These are phyloP conservation scores for Cephalopterus ornatus DNA, from an alignment of 2,113 vertebrate species.

Conservation along the genomic window DNA sequence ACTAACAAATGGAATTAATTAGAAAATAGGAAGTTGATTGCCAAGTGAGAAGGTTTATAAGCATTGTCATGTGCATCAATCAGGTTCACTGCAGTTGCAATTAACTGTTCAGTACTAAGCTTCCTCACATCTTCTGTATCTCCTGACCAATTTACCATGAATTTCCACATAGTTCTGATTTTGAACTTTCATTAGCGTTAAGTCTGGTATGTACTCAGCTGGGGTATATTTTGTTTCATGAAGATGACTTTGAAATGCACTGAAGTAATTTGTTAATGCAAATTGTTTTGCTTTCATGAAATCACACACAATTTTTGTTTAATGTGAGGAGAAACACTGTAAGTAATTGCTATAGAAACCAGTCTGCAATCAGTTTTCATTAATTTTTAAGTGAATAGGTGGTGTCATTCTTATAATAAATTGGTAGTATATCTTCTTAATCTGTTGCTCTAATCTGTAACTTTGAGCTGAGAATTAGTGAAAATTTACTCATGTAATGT, in stretches of 20 bases:
- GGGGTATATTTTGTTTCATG: conserved; percentile 52
- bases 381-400: conserved; percentile 43
- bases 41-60: conserved; percentile 41
- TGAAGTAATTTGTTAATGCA: conserved; percentile 53
- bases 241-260: conserved; percentile 47
- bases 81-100: conserved; percentile 47
- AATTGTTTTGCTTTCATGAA: conserved; percentile 55
- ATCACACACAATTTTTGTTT: conserved; percentile 42
- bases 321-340: conserved; percentile 8
- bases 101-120: conserved; percentile 52
- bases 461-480: background rate
- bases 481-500: background rate
- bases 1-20: conserved; percentile 52
- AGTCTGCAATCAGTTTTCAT: conserved; percentile 12
- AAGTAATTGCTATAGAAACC: conserved; percentile 12
- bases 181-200: conserved; percentile 20
- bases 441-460: background rate
- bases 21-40: conserved; percentile 61
- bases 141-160: conserved; percentile 34
- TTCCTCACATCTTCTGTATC: conserved; percentile 37
- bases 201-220: conserved; percentile 22
- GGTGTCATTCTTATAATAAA: conserved; percentile 23
- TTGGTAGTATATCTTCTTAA: background rate
- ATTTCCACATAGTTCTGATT: background rate
- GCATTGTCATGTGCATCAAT: conserved; percentile 37